Evolutionary conservation across 2,888 invertebrate species (phyloP), one percentile per base, ranked within the genome.

Genomic region (Acanthosepion lycidas): DNA sequence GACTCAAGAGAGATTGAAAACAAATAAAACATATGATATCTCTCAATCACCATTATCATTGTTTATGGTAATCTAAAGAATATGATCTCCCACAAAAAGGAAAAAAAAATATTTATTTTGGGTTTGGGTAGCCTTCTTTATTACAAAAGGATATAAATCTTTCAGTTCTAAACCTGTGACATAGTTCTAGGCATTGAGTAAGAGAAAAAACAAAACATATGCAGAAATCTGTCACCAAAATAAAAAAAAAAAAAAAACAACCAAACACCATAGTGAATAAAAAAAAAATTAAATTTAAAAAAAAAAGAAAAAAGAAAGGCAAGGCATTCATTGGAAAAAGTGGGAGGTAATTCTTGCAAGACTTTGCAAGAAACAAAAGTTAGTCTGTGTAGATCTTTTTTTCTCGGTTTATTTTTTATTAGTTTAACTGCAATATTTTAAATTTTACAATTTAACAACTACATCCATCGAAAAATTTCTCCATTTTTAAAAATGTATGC

Each of bases 401-500:
- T 78, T 78, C 33, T n/a, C 12, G 0, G n/a, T 15, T 8, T n/a
- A 33, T 78, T 15, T 12, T 78, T 78, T 33, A 78, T 33, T n/a
- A n/a, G 78, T 33, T 78, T 15, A 78, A 78, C 15, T 78, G n/a
- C 78, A 78, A 33, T 78, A 78, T 78, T 78, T 78, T 78, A 15
- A 12, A n/a, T 78, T 78, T 78, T 78, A 28, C n/a, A 78, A 78
- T 78, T n/a, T 78, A 78, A 42, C 0, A n/a, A 55, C 55, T 33
- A 94, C 23, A 55, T 28, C 94, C 94, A 94, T 48, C 42, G 55
- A 15, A 64, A 64, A 15, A 94, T 64, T 59, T 64, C 64, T 64
- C 93, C 93, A 28, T 91, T 95, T 59, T 33, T 48, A 26, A 94
- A 95, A 48, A 53, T 26, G 91, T 64, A 95, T 91, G 94, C n/a